These are phyloP conservation scores for Himantopus leucocephalus DNA, from an alignment of 2,113 vertebrate species.

Conservation along the genomic window DNA sequence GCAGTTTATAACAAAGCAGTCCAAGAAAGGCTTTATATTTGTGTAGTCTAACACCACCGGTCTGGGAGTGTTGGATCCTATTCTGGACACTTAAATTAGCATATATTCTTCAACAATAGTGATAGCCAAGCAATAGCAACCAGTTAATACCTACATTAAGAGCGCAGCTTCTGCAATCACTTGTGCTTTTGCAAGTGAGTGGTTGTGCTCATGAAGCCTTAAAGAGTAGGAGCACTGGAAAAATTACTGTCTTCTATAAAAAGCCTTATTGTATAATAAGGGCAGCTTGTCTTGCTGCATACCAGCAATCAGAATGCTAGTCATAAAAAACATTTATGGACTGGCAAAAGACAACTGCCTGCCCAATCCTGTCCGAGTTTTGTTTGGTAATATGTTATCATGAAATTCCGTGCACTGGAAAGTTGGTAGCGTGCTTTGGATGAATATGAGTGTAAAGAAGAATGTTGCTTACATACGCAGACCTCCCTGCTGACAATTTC, in stretches of 20 bases:
- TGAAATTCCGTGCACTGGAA: background rate
- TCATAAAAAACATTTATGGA: background rate
- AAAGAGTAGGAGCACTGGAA: constrained; percentile 16
- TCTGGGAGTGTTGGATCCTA: background rate
- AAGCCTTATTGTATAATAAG: constrained; percentile 2
- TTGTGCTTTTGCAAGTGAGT: constrained; percentile 13
- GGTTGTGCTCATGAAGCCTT: background rate
- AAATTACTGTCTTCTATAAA: constrained; percentile 17
- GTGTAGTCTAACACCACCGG: background rate
- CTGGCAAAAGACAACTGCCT: background rate
- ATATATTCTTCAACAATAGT: background rate
- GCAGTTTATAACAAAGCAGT: background rate
- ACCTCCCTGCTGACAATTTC: background rate
- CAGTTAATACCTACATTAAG: background rate
- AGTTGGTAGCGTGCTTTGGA: background rate
- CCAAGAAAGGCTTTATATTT: background rate
- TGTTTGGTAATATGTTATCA: background rate
- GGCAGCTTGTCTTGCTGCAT: background rate
- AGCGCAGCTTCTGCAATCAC: background rate
- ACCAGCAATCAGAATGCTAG: background rate
- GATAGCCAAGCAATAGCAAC: background rate
- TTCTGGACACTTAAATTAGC: background rate
- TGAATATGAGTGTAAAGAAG: background rate
- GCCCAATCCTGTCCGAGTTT: background rate
- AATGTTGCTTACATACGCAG: rapidly evolving